These are phyloP conservation scores for Otocyon megalotis DNA, from an alignment of 2,113 vertebrate species.

Conservation along the genomic window DNA sequence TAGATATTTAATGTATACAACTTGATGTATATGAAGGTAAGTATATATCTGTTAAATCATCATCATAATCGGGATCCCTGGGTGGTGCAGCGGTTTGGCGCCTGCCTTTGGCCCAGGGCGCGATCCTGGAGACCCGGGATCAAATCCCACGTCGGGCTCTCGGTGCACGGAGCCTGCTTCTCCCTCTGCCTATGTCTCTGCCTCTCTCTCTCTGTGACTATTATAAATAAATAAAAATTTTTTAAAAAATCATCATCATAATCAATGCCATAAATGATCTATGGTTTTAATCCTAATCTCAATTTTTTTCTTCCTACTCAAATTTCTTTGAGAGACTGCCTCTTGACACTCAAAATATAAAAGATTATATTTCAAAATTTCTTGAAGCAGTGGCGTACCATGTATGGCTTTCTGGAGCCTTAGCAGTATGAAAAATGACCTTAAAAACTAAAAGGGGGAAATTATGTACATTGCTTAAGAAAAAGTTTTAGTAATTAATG, in stretches of 20 bases:
- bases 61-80: no score
- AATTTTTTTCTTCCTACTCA: slow-evolving; percentile 1
- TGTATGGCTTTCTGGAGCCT: not conserved
- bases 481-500: not conserved
- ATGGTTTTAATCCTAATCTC: slow-evolving; percentile 21
- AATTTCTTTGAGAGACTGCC: not conserved
- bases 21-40: not conserved
- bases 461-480: not conserved
- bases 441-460: not conserved
- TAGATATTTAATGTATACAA: not conserved
- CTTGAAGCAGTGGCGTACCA: not conserved
- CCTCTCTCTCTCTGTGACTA: no score
- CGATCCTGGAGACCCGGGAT: no score
- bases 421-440: not conserved
- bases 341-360: not conserved
- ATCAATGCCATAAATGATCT: not conserved
- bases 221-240: no score
- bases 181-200: no score
- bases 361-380: slow-evolving; percentile 27
- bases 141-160: no score
- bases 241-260: not conserved
- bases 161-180: no score
- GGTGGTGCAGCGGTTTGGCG: no score
- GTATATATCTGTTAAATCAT: not conserved
- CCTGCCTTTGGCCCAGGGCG: no score